Conservation (phyloP, 2,797 vertebrate species). For the Myotis daubentonii region DNA sequence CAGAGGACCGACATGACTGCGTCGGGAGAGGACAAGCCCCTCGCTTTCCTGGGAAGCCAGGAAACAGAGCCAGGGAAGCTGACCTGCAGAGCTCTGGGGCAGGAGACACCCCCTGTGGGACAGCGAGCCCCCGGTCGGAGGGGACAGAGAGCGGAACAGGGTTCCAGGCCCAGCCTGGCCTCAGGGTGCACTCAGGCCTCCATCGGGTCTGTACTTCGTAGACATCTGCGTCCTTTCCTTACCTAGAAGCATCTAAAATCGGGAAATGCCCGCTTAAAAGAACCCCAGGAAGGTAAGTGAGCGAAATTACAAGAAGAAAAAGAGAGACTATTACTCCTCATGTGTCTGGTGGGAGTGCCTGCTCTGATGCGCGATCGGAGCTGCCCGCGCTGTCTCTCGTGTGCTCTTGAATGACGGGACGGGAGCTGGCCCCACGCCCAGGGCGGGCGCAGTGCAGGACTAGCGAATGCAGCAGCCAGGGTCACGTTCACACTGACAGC, state of each 20-base stretch:
- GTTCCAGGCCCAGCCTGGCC: accelerated
- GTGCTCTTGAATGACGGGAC: neutral
- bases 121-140: no score
- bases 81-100: neutral
- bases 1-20: neutral
- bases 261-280: neutral
- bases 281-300: neutral
- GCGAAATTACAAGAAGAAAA: neutral
- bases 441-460: accelerated
- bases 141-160: neutral
- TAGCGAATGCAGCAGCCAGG: neutral
- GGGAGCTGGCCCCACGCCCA: accelerated
- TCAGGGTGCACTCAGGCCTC: neutral
- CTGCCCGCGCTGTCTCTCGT: accelerated
- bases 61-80: neutral
- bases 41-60: neutral
- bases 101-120: neutral
- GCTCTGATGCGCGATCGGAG: neutral
- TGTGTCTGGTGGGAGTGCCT: accelerated
- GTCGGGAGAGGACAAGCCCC: neutral
- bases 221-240: neutral
- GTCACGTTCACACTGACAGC: neutral
- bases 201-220: no score
- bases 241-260: neutral
- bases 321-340: no score